phyloP scores from a whole-genome alignment of 2,113 vertebrate genomes.

The Polypterus senegalus region DNA sequence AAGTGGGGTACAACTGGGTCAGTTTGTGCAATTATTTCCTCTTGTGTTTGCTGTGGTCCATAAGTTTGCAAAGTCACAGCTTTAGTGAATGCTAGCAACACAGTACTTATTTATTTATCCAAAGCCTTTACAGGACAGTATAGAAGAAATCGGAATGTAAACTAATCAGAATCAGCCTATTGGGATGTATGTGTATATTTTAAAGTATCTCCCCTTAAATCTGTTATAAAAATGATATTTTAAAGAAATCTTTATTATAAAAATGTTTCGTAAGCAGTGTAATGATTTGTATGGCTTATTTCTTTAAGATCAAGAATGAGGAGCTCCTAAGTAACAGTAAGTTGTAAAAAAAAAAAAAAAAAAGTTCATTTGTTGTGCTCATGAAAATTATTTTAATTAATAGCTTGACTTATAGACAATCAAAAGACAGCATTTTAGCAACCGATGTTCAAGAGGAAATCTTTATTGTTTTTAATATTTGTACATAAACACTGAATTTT shows the following conservation, averaged over 20 bases:
- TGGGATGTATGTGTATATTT: conserved; percentile 49
- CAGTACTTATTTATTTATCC: conserved; percentile 75
- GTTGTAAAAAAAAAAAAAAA: neutral
- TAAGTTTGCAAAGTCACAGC: conserved; percentile 41
- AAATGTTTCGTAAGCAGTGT: conserved; percentile 42
- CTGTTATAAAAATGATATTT: conserved; percentile 45
- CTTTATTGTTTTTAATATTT: conserved; percentile 95
- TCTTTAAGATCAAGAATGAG: neutral
- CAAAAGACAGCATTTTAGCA: conserved; percentile 72
- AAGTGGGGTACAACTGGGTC: conserved; percentile 48
- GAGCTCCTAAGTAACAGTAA: conserved; percentile 11
- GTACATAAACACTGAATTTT: conserved; percentile 86
- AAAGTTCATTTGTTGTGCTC: conserved; percentile 38
- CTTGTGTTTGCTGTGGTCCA: conserved; percentile 29
- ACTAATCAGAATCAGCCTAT: conserved; percentile 59
- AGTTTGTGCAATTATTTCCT: conserved; percentile 52
- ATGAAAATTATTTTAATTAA: conserved; percentile 43
- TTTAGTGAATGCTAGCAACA: conserved; percentile 47
- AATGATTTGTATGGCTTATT: conserved; percentile 23
- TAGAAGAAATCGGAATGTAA: conserved; percentile 72
- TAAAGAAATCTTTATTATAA: conserved; percentile 44
- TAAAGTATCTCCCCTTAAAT: conserved; percentile 44
- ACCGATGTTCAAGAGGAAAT: conserved; percentile 80
- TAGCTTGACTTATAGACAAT: conserved; percentile 87
- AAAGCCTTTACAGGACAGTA: conserved; percentile 68